Evolutionary conservation across 2,113 vertebrate genomes (phyloP).

Genomic region (Aviceda subcristata): DNA sequence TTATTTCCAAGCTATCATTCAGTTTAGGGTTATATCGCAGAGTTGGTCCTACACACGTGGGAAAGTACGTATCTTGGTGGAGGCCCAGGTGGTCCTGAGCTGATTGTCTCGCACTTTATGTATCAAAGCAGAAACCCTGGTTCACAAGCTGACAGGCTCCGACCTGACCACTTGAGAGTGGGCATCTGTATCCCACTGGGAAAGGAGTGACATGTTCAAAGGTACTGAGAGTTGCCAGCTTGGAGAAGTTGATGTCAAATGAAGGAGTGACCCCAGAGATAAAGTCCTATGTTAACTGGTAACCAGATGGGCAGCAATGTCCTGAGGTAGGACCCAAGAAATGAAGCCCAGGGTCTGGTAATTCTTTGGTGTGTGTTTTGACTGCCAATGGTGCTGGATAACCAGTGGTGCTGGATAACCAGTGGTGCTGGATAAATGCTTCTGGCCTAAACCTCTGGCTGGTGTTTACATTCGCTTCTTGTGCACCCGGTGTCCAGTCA

Average conservation of each 20-base stretch:
- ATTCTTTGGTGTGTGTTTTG: background rate
- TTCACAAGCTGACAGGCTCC: background rate
- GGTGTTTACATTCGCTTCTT: background rate
- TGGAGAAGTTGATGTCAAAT: background rate
- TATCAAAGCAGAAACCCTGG: background rate
- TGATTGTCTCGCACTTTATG: background rate
- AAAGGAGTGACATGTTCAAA: background rate
- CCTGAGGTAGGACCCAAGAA: background rate
- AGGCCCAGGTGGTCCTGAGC: background rate
- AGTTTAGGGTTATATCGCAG: background rate
- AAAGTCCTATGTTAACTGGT: background rate
- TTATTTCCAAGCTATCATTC: background rate
- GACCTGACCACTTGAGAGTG: background rate
- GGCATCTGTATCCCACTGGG: background rate
- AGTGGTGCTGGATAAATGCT: background rate
- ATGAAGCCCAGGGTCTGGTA: background rate
- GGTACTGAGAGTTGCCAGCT: background rate
- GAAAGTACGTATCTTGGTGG: background rate
- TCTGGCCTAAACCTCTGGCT: background rate
- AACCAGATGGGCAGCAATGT: background rate
- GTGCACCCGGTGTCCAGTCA: background rate
- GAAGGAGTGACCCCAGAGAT: background rate
- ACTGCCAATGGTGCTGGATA: background rate
- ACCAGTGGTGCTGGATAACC: background rate
- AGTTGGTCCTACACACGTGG: background rate